Conservation (phyloP, 2,113 vertebrate species). For the Crotophaga sulcirostris region DNA sequence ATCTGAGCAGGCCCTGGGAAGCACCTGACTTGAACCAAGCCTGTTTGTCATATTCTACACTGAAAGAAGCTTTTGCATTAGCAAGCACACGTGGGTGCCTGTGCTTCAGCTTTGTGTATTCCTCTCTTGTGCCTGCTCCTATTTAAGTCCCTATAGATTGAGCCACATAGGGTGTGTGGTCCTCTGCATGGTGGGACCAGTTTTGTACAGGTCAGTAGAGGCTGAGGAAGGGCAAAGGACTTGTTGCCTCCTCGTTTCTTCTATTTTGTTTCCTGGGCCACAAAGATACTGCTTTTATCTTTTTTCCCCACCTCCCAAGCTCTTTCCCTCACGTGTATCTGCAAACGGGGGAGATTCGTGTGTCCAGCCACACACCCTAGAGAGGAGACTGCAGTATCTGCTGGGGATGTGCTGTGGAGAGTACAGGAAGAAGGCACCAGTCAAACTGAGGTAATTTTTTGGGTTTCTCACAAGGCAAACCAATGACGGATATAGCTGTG, state of each 20-base stretch:
- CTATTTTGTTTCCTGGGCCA: background rate
- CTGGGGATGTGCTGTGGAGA: background rate
- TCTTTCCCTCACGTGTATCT: background rate
- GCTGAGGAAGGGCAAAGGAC: background rate
- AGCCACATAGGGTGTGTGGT: background rate
- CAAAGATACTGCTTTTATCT: background rate
- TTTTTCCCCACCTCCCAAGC: background rate
- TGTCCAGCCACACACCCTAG: background rate
- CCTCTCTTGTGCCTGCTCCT: background rate
- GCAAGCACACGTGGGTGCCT: background rate
- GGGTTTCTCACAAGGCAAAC: conserved; percentile 50
- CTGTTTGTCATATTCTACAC: accelerated
- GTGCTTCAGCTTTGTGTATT: accelerated
- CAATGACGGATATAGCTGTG: conserved; percentile 57
- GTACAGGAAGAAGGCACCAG: background rate
- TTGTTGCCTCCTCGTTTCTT: background rate
- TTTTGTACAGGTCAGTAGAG: background rate
- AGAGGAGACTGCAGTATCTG: background rate
- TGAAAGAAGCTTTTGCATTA: background rate
- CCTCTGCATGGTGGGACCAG: background rate
- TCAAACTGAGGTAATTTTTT: conserved; percentile 23
- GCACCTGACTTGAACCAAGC: background rate
- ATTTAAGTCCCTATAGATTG: background rate
- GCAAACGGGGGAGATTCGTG: background rate
- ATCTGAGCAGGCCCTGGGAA: background rate